These are phyloP conservation scores for Pseudorasbora parva DNA, from an alignment of 2,113 vertebrate genomes.

Conservation along the genomic window DNA sequence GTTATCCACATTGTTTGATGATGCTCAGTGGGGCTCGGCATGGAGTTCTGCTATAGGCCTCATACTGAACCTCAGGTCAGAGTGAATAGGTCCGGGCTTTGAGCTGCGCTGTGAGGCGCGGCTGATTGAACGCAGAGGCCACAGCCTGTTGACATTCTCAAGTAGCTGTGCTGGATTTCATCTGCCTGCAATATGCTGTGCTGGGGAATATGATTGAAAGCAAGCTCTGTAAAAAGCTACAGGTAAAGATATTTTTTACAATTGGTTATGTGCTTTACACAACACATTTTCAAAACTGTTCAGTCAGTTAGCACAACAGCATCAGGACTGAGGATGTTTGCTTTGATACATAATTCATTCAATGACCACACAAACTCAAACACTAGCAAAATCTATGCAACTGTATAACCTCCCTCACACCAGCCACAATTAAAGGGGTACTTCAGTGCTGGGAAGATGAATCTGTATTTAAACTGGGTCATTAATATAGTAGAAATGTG, in stretches of 20 bases:
- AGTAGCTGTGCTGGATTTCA: conserved; percentile 11
- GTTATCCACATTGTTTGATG: conserved; percentile 35
- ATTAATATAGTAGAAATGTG: too few species aligned
- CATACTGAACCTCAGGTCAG: conserved; percentile 8
- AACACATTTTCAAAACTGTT: not conserved
- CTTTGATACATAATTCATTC: not conserved
- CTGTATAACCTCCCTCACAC: not conserved
- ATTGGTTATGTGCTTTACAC: not conserved
- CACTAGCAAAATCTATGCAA: not conserved
- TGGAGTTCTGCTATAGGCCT: conserved; percentile 23
- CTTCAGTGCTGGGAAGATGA: too few species aligned
- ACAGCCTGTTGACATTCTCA: conserved; percentile 13
- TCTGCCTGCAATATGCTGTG: not conserved
- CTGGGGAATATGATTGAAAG: not conserved
- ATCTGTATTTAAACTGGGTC: too few species aligned
- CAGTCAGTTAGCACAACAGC: not conserved
- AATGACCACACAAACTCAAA: not conserved
- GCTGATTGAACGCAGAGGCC: conserved; percentile 18
- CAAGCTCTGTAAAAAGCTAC: not conserved
- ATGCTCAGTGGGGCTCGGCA: conserved; percentile 7
- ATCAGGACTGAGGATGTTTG: not conserved
- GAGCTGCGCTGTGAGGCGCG: not conserved
- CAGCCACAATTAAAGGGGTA: too few species aligned
- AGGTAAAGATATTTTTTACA: not conserved
- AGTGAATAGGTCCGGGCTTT: not conserved